These are phyloP conservation scores for Drosophila mayri DNA, from an alignment of 1,140 invertebrate genomes.

Conservation along the genomic window DNA sequence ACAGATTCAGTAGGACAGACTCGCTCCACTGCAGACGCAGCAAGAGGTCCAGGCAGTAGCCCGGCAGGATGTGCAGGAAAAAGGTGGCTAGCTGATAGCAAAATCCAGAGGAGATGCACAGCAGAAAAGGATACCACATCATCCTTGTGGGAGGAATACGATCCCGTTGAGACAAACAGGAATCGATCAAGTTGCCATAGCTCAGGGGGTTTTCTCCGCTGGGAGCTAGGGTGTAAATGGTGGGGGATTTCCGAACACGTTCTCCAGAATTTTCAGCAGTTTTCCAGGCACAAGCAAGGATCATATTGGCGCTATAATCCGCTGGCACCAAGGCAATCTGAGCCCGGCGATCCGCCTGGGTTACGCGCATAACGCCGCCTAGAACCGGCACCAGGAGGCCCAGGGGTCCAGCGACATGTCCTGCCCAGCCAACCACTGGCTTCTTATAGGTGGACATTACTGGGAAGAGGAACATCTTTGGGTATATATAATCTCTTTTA, in stretches of 20 bases:
- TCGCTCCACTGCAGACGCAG: slow-evolving; percentile 84
- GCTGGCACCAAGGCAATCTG: slow-evolving; percentile 90
- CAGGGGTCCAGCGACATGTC: slow-evolving; percentile 95
- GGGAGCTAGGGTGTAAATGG: slow-evolving; percentile 90
- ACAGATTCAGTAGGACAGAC: slow-evolving; percentile 87
- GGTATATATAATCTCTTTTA: slow-evolving; percentile 61
- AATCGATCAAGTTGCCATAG: slow-evolving; percentile 86
- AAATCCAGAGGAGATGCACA: slow-evolving; percentile 72
- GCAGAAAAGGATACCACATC: slow-evolving; percentile 86
- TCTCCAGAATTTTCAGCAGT: slow-evolving; percentile 72
- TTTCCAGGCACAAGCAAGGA: slow-evolving; percentile 91
- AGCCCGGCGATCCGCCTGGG: slow-evolving; percentile 86
- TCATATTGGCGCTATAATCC: slow-evolving; percentile 91
- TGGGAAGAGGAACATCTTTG: slow-evolving; percentile 84
- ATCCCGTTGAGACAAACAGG: slow-evolving; percentile 50
- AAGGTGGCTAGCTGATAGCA: slow-evolving; percentile 84
- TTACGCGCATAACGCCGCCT: slow-evolving; percentile 89
- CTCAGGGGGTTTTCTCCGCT: slow-evolving; percentile 87
- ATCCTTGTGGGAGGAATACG: slow-evolving; percentile 71
- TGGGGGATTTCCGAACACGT: slow-evolving; percentile 38
- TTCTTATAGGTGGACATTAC: slow-evolving; percentile 93
- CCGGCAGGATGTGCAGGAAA: slow-evolving; percentile 87
- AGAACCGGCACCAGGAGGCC: slow-evolving; percentile 88
- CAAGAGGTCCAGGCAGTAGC: slow-evolving; percentile 86
- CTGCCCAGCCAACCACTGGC: slow-evolving; percentile 91